Evolutionary conservation across 2,113 vertebrate species (phyloP).

Genomic region (Coreoperca whiteheadi): DNA sequence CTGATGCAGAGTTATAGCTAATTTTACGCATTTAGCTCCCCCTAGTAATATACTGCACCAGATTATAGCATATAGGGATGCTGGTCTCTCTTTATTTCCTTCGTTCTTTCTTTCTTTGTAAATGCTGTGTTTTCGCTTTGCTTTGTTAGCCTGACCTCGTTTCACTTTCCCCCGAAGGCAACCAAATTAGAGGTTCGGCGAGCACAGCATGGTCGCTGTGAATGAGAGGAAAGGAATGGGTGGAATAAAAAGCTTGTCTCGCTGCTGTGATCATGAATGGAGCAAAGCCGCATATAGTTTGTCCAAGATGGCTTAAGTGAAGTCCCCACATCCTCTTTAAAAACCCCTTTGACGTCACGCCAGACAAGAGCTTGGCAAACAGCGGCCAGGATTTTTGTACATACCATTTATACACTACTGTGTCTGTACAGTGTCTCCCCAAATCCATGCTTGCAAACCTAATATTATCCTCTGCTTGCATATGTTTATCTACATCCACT

Average conservation of each 20-base stretch:
- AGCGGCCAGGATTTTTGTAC: slow-evolving; percentile 51
- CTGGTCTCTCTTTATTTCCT: slow-evolving; percentile 1
- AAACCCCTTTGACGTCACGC: slow-evolving; percentile 44
- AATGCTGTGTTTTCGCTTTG: slow-evolving; percentile 47
- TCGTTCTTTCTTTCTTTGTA: slow-evolving; percentile 41
- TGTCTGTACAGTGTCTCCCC: slow-evolving; percentile 53
- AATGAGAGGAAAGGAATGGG: slow-evolving; percentile 35
- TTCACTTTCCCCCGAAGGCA: slow-evolving; percentile 67
- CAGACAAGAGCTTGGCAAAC: slow-evolving; percentile 54
- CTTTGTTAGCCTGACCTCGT: slow-evolving; percentile 80
- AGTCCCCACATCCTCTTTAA: slow-evolving; percentile 52
- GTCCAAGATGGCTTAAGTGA: slow-evolving; percentile 48
- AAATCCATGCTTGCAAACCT: slow-evolving; percentile 50
- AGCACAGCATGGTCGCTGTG: slow-evolving; percentile 51
- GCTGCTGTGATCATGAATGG: slow-evolving; percentile 49
- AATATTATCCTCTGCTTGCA: slow-evolving; percentile 53
- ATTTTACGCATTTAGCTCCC: slow-evolving; percentile 10
- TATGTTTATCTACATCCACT: slow-evolving; percentile 54
- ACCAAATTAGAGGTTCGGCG: slow-evolving; percentile 51
- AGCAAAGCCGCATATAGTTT: slow-evolving; percentile 24
- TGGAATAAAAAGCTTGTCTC: slow-evolving; percentile 43
- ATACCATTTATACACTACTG: slow-evolving; percentile 41
- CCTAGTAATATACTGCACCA: background rate
- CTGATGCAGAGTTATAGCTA: background rate
- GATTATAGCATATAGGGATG: slow-evolving; percentile 1